Base-by-base conservation (phyloP, 2,797 vertebrate genomes). In the Trachops cirrhosus region DNA sequence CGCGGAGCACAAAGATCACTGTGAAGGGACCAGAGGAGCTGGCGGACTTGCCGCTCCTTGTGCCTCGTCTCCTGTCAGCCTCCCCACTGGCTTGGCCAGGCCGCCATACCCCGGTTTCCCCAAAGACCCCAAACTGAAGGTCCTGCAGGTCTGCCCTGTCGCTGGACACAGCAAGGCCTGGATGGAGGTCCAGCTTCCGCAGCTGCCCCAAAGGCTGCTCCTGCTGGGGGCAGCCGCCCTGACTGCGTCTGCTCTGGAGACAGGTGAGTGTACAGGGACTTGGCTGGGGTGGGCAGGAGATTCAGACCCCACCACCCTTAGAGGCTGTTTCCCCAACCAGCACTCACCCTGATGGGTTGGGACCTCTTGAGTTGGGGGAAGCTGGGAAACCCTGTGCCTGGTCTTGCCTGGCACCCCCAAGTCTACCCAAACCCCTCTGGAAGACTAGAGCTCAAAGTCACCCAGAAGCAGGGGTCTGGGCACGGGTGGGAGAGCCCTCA, bases 191-290 rank as follows among this genome's bases (percentile, higher is more conserved):
- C 18, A 1, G 78, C 70, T 92, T 44, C 87, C 0, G 21, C 62
- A 1, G 19, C 86, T 96, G 52, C 71, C 32, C 34, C 70, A 32
- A 16, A 82, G 70, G 37, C 86, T 97, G 82, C 82, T 98, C 19
- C 74, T 98, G 48, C 50, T 98, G n/a, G 71, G 57, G 37, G 12
- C 39, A 3, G 79, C 46, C 0, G 1, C 11, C 4, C 16, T 88
- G 46, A 22, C 50, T 4, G 75, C 9, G 2, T 79, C 96, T 4
- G 64, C 96, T 29, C 67, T 97, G 88, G 96, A 97, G 37, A 97
- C 96, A 57, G 97, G 98, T 97, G 96, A 86, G 93, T 67, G 29
- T 2, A 50, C n/a, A 24, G 54, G 92, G 70, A n/a, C 9, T 75
- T 48, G 14, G 73, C 19, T 19, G 34, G 57, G 50, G 64, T 9